Base-by-base conservation (phyloP, 1,140 invertebrate genomes). In the Ips nitidus region DNA sequence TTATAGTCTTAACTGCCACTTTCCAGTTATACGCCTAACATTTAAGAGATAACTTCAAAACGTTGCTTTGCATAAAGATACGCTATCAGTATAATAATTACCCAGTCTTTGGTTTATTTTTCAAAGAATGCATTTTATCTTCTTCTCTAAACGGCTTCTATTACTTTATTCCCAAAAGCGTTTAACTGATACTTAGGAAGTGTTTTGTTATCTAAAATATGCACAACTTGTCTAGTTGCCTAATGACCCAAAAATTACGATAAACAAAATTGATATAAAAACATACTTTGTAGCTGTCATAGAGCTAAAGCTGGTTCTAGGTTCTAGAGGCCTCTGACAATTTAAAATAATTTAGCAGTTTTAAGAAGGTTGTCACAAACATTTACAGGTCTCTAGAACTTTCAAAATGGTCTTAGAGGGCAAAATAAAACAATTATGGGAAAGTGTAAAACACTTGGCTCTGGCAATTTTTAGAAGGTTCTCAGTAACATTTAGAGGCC, bases 61-160 rank as follows among this genome's bases (percentile, higher is more conserved):
- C 1, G 45, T n/a, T 50, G 45, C 45, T 50, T 50, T 50, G 45
- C 45, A 50, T 50, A 50, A 50, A 50, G 45, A 50, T 50, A 50
- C 52, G 52, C 52, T 55, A 55, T 36, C n/a, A 55, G 37, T 22
- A 1, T 55, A 55, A n/a, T 55, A 36, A 55, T 4, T 5, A 37
- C 52, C 8, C 6, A 55, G 37, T 47, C 4, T 47, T 47, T 47
- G 43, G 8, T 47, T 47, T 47, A n/a, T 5, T 47, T 47, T 47
- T n/a, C 8, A 37, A 36, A 55, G 37, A 55, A 55, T 55, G 8
- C 36, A 36, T 5, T 55, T 55, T 38, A 55, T 55, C n/a, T 55
- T 55, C 37, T 55, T 55, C 37, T 38, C 45, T 50, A 8, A 50
- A 22, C 7, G 7, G 22, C 22, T 3, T 3, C 45, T 50, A 50